Conservation (phyloP, 1,140 invertebrate genomes). For the Rhagoletis zephyria region DNA sequence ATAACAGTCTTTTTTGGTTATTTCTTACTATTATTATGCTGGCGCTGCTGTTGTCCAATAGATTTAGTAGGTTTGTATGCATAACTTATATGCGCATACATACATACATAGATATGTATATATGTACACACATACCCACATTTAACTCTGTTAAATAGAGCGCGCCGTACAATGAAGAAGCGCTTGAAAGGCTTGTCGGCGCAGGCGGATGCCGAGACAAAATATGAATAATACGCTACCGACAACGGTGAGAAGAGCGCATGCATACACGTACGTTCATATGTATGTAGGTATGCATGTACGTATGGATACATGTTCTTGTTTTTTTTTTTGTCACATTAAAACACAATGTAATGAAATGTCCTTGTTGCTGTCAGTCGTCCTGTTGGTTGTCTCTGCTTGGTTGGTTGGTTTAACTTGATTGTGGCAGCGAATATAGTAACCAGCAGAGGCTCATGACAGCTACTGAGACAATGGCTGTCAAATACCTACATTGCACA, state of each 20-base stretch:
- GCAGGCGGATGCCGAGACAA: conserved; percentile 27
- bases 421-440: conserved; percentile 17
- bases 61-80: too few species aligned
- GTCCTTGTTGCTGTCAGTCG: conserved; percentile 35
- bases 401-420: conserved; percentile 30
- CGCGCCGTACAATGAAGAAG: neutral
- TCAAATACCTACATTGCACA: neutral
- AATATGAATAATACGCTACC: conserved; percentile 30
- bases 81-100: neutral
- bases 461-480: conserved; percentile 10
- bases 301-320: neutral
- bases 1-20: conserved; percentile 10
- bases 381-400: neutral
- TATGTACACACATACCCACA: neutral
- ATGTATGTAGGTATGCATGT: neutral
- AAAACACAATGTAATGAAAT: conserved; percentile 1
- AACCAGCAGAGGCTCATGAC: neutral
- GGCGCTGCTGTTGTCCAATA: neutral
- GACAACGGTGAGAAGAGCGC: neutral
- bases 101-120: too few species aligned
- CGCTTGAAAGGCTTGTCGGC: conserved; percentile 22
- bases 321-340: neutral
- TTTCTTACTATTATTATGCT: conserved; percentile 20
- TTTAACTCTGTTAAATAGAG: neutral
- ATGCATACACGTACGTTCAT: neutral